Conservation (phyloP, 2,113 vertebrate genomes). For the Eubucco bourcierii region DNA sequence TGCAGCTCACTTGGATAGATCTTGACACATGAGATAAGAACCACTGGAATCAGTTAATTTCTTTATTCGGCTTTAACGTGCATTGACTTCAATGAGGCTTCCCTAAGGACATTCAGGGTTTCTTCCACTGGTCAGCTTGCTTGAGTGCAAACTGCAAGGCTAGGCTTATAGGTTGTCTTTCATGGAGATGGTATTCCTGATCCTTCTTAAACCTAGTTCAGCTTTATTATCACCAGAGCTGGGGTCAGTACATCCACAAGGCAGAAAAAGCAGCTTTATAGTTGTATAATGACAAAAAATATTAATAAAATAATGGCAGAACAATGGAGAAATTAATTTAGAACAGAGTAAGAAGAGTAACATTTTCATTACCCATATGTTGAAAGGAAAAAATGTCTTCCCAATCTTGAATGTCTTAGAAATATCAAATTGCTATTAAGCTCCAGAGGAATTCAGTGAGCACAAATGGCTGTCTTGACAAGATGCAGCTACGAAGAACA, state of each 20-base stretch:
- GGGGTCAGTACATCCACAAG: not conserved
- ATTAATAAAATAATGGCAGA: not conserved
- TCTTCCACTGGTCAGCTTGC: not conserved
- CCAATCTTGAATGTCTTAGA: not conserved
- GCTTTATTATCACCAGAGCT: not conserved
- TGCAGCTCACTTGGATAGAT: not conserved
- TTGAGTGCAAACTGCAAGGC: not conserved
- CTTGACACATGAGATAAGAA: not conserved
- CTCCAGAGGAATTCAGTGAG: not conserved
- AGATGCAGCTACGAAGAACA: rapidly evolving
- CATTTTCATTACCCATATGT: not conserved
- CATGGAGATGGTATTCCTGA: not conserved
- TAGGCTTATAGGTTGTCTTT: not conserved
- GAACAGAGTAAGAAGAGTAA: not conserved
- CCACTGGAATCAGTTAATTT: not conserved
- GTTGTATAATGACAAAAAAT: not conserved
- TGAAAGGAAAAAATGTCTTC: not conserved
- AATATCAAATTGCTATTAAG: not conserved
- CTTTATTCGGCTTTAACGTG: not conserved
- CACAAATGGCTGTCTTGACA: not conserved
- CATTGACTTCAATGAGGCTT: not conserved
- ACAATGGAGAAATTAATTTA: not conserved
- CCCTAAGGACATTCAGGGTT: slow-evolving; percentile 1
- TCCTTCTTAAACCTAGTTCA: not conserved
- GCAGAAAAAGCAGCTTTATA: not conserved